Base-by-base conservation (phyloP, 2,113 vertebrate genomes). In the Ciconia maguari region DNA sequence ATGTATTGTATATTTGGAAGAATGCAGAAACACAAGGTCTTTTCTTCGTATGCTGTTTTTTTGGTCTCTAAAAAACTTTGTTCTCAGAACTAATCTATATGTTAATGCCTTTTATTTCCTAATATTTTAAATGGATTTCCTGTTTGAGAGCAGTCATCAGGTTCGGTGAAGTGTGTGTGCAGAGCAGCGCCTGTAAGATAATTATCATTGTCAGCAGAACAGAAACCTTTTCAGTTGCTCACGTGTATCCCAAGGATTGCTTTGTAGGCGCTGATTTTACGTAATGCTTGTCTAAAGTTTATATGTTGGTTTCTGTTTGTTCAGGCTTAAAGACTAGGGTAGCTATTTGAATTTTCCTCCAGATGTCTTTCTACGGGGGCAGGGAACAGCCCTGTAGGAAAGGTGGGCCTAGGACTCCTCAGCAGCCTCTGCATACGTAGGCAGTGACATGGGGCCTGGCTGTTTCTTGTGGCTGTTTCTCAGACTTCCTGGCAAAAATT, bases 341-440 rank as follows among this genome's bases (percentile, higher is more conserved):
- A 58, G 30, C 36, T 85, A 6, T 49, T 54, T 62, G 29, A 27
- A 1, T 83, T 89, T 91, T 83, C n/a, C 25, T 60, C 48, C 25
- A 54, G 2, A 13, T 58, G 12, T 13, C 10, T 60, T 83, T 90
- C 61, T n/a, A 10, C 48, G 72, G 19, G 9, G 12, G 13, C 17
- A 10, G 5, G 66, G 26, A 79, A 5, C 13, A 70, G 7, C 15
- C 14, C 32, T n/a, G 36, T 38, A 52, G 52, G 57, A 24, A 58
- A 41, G 18, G 16, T 64, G 66, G 14, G 25, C 55, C 36, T n/a
- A 10, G 58, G n/a, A 30, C 51, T 89, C 38, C 42, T 57, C 14
- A 1, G 29, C 44, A 84, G 32, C 30, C 25, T 30, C 51, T 69
- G 18, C 12, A 3, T 6, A 1, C 0, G 0, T 18, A 16, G 51